Evolutionary conservation across 2,113 vertebrate genomes (phyloP), one percentile per base, ranked within the genome.

Genomic region (Arvicanthis niloticus): DNA sequence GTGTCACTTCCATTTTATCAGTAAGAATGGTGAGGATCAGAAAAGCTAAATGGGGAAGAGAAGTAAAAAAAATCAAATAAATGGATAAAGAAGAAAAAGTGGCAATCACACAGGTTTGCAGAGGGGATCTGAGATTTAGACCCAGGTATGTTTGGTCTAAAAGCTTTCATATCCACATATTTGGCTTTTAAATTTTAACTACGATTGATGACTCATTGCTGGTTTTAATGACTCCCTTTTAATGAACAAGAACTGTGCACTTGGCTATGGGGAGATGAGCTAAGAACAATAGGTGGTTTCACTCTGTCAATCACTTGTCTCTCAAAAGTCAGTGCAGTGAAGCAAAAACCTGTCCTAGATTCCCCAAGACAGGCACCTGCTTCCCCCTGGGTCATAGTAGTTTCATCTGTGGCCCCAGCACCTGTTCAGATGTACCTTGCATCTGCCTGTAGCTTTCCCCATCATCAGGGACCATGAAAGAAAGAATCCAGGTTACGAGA

Each of bases 251-350:
- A 67, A 58, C 40, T 40, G 4, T 67, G 22, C 45, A 58, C n/a
- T 12, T 7, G 19, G 19, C 31, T 58, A 22, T 51, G 12, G 29
- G 73, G 42, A 72, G 51, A 7, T 21, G 80, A n/a, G 16, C 24
- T 62, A 60, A 84, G 80, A 40, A 42, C 24, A 24, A 16, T 12
- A 11, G 31, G 1, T 5, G 51, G 17, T 56, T 56, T 21, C 8
- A 1, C 17, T 9, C 9, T 2, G 0, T 60, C 2, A 1, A 12
- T 26, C 24, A 84, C n/a, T n/a, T 10, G 8, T 26, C 56, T 62
- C 56, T 60, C n/a, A 42, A 40, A 60, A n/a, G 53, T 58, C 53
- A 81, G 21, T 62, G 37, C 37, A 22, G 6, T 29, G 56, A 16
- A 42, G 13, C 37, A 13, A n/a, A 60, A 62, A 7, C 26, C 56